These are phyloP conservation scores for Leucophora obtusa DNA, from an alignment of 2,888 invertebrate genomes.

Conservation along the genomic window DNA sequence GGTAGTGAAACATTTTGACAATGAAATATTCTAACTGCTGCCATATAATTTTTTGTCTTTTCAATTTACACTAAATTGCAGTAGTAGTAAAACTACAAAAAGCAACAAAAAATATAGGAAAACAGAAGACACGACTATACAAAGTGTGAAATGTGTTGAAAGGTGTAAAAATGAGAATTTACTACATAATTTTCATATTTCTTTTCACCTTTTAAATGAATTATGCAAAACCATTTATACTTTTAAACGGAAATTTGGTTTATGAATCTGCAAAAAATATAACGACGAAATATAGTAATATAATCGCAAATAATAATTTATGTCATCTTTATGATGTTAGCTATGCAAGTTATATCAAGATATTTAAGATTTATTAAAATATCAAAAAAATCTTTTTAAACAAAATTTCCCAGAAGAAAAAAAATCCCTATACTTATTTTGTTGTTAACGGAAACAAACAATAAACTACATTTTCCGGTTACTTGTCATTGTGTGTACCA, in stretches of 20 bases:
- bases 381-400: not conserved
- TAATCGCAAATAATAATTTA: not conserved
- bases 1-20: constrained; percentile 70
- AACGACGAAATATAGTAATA: not conserved
- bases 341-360: no score
- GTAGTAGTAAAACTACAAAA: constrained; percentile 57
- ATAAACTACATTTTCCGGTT: constrained; percentile 78
- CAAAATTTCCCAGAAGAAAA: not conserved
- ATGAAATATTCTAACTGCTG: constrained; percentile 74
- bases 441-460: constrained; percentile 72
- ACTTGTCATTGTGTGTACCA: constrained; percentile 74
- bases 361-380: not conserved
- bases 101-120: not conserved
- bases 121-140: not conserved
- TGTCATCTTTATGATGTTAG: not conserved
- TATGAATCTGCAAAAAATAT: not conserved
- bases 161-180: constrained; percentile 77
- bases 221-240: constrained; percentile 33
- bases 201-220: constrained; percentile 8
- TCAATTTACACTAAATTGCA: constrained; percentile 40
- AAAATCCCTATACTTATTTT: constrained; percentile 8
- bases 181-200: constrained; percentile 61
- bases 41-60: constrained; percentile 28
- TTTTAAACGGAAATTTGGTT: constrained; percentile 6
- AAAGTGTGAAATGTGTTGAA: constrained; percentile 73